Evolutionary conservation across 2,113 vertebrate genomes (phyloP).

Genomic region (Triplophysa tibetana): DNA sequence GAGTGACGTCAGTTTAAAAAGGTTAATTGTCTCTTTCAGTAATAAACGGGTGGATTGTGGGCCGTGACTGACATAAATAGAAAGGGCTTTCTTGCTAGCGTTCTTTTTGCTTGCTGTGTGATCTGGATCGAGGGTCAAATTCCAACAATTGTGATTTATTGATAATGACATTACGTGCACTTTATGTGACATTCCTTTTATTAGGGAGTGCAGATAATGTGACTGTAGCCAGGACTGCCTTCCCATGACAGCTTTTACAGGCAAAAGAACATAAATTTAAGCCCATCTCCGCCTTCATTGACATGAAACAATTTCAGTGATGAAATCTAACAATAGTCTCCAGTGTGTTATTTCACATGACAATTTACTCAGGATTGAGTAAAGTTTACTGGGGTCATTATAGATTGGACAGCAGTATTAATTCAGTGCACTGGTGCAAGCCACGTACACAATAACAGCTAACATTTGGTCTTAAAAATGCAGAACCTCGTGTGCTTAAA

Average conservation of each 20-base stretch:
- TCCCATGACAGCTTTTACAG: conserved; percentile 67
- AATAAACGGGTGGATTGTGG: conserved; percentile 67
- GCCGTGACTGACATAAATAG: conserved; percentile 74
- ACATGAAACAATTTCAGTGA: conserved; percentile 67
- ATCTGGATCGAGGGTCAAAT: conserved; percentile 67
- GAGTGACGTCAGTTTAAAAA: conserved; percentile 73
- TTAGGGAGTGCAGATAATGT: conserved; percentile 71
- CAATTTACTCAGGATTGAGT: conserved; percentile 64
- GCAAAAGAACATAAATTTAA: conserved; percentile 66
- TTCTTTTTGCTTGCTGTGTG: conserved; percentile 61
- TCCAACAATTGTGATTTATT: conserved; percentile 77
- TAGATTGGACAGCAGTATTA: not conserved
- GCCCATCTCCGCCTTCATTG: conserved; percentile 62
- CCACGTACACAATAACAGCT: no score
- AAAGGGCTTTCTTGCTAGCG: conserved; percentile 56
- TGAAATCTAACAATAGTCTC: conserved; percentile 70
- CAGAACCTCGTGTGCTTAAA: no score
- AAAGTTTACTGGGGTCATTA: conserved; percentile 35
- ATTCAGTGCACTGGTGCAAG: not conserved
- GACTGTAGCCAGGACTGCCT: conserved; percentile 67
- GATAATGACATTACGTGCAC: conserved; percentile 75
- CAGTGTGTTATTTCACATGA: conserved; percentile 60
- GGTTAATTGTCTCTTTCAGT: conserved; percentile 73
- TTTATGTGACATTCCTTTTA: conserved; percentile 78
- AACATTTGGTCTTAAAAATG: no score